These are phyloP conservation scores for Drosophila fuyamai DNA, from an alignment of 1,140 invertebrate species.

Conservation along the genomic window DNA sequence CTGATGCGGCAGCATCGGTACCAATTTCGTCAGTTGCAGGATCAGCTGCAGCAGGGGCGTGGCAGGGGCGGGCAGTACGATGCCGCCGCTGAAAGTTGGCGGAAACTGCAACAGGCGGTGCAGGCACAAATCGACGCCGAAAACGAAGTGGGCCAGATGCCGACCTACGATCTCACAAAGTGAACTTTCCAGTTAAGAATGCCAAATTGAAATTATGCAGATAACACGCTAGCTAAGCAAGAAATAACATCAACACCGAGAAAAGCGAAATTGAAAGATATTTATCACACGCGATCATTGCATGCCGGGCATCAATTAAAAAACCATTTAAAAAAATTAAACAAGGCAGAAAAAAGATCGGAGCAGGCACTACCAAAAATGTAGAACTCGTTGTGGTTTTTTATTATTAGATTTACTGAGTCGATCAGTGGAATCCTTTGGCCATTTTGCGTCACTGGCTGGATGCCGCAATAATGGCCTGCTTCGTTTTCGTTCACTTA, in stretches of 20 bases:
- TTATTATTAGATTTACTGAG: constrained; percentile 36
- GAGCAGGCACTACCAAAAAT: constrained; percentile 10
- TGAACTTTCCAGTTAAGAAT: constrained; percentile 41
- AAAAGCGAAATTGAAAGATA: constrained; percentile 65
- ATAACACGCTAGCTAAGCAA: constrained; percentile 11
- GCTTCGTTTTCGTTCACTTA: constrained; percentile 46
- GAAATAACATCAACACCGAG: constrained; percentile 4
- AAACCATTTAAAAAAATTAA: constrained; percentile 21
- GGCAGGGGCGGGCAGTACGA: constrained; percentile 36
- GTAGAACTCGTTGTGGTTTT: constrained; percentile 33
- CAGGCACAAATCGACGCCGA: constrained; percentile 30
- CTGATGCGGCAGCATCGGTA: constrained; percentile 63
- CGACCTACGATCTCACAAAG: constrained; percentile 61
- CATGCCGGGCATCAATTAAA: constrained; percentile 61
- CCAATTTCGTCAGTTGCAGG: constrained; percentile 37
- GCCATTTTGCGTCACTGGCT: constrained; percentile 75
- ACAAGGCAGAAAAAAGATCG: constrained; percentile 1
- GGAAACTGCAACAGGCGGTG: constrained; percentile 59
- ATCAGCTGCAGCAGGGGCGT: constrained; percentile 19
- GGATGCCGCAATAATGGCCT: constrained; percentile 73
- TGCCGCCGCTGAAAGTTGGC: constrained; percentile 72
- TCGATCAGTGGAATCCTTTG: constrained; percentile 21
- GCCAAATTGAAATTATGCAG: constrained; percentile 40
- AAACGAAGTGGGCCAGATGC: constrained; percentile 49
- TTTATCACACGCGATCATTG: constrained; percentile 62